These are phyloP conservation scores for Stenolophus ochropezus DNA, from an alignment of 2,888 invertebrate genomes.

Conservation along the genomic window DNA sequence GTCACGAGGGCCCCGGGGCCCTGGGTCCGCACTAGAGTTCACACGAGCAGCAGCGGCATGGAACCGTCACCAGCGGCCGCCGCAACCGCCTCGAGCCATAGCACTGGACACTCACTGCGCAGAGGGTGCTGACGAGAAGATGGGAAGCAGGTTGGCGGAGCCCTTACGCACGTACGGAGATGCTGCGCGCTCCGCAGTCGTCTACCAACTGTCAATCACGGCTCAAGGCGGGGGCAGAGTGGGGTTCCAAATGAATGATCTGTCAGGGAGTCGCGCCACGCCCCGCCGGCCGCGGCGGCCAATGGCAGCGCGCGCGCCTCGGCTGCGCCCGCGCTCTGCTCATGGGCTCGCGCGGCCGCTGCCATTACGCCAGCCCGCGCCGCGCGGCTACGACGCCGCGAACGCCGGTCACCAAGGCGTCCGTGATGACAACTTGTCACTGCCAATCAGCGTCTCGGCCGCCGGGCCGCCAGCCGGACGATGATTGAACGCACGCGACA, in stretches of 20 bases:
- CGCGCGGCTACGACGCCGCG: slow-evolving; percentile 52
- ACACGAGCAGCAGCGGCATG: slow-evolving; percentile 19
- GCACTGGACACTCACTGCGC: slow-evolving; percentile 32
- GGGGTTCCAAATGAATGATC: slow-evolving; percentile 75
- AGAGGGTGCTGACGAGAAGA: slow-evolving; percentile 13
- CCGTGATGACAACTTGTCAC: slow-evolving; percentile 68
- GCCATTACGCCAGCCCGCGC: slow-evolving; percentile 62
- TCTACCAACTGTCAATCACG: slow-evolving; percentile 82
- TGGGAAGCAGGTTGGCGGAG: slow-evolving; percentile 60
- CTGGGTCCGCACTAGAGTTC: slow-evolving; percentile 31
- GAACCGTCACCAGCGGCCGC: slow-evolving; percentile 45
- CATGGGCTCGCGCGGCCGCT: slow-evolving; percentile 70
- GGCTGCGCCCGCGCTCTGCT: slow-evolving; percentile 70
- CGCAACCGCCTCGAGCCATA: background rate
- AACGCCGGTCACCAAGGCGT: slow-evolving; percentile 13
- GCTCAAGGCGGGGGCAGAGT: slow-evolving; percentile 75
- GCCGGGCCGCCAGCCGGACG: slow-evolving; percentile 30
- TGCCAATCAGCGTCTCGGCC: slow-evolving; percentile 66
- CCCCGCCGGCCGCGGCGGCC: slow-evolving; percentile 67
- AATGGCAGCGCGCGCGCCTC: slow-evolving; percentile 74
- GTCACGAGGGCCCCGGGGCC: slow-evolving; percentile 60
- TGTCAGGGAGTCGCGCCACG: slow-evolving; percentile 70
- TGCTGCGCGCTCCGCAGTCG: slow-evolving; percentile 80
- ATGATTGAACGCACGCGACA: slow-evolving; percentile 59
- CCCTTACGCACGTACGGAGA: slow-evolving; percentile 70